phyloP scores from a whole-genome alignment of 2,113 vertebrate species.

The Neofelis nebulosa region DNA sequence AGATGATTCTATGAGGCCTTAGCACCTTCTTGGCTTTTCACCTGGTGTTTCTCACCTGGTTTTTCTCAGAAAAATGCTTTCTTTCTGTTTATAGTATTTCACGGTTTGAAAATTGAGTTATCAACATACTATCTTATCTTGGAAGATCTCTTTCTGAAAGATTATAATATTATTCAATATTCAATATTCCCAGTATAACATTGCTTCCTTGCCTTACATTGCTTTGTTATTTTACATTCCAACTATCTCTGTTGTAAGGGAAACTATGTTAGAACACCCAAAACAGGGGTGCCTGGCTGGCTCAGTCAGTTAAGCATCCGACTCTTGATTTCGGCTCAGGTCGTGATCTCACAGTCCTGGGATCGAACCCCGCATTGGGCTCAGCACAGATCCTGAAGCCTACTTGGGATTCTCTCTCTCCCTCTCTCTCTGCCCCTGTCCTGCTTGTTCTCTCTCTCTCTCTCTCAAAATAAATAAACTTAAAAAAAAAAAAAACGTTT shows the following conservation, averaged over 20 bases:
- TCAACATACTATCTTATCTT: background rate
- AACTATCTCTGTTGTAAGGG: background rate
- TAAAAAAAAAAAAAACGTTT: too few relatives aligned
- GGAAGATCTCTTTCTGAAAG: background rate
- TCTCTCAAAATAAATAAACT: too few relatives aligned
- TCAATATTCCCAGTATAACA: rapidly evolving
- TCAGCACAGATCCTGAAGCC: too few relatives aligned
- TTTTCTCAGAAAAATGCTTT: background rate
- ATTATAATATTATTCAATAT: too few relatives aligned
- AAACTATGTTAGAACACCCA: background rate
- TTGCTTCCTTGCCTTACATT: rapidly evolving
- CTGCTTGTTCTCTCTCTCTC: too few relatives aligned
- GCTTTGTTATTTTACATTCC: background rate
- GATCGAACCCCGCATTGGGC: too few relatives aligned
- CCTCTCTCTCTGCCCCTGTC: too few relatives aligned
- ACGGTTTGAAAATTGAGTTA: background rate
- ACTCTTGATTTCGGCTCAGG: too few relatives aligned
- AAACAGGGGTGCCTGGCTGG: too few relatives aligned
- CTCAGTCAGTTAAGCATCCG: too few relatives aligned
- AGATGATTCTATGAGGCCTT: background rate
- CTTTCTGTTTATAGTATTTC: background rate
- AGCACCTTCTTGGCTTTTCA: background rate
- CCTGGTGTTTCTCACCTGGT: background rate
- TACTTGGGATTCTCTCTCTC: too few relatives aligned
- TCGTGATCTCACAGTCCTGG: too few relatives aligned